These are phyloP conservation scores for Aplocera efformata DNA, from an alignment of 2,888 invertebrate genomes.

Conservation along the genomic window DNA sequence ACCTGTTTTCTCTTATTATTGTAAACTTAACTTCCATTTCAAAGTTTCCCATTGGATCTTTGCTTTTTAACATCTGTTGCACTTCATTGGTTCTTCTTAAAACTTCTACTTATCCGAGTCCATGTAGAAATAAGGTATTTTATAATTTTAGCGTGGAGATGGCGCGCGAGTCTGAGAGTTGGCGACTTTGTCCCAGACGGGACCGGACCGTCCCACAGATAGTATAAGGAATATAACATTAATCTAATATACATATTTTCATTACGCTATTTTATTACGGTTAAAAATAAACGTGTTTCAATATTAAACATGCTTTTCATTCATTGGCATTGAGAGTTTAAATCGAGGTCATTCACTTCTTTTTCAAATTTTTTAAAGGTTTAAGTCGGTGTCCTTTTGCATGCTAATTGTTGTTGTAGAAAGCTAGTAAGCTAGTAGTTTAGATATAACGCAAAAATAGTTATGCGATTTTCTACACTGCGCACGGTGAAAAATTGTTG, in stretches of 20 bases:
- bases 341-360: constrained; percentile 77
- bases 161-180: constrained; percentile 70
- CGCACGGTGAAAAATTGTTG: no score
- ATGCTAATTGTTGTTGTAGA: constrained; percentile 56
- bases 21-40: no score
- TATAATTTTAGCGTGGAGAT: constrained; percentile 71
- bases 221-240: constrained; percentile 63
- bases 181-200: constrained; percentile 71
- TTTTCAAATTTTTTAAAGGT: constrained; percentile 43
- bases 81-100: constrained; percentile 12
- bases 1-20: no score
- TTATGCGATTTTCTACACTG: no score
- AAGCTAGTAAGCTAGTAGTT: constrained; percentile 18
- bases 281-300: constrained; percentile 61
- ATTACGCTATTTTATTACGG: constrained; percentile 56
- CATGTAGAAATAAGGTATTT: constrained; percentile 40
- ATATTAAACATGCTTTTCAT: constrained; percentile 72
- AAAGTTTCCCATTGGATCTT: constrained; percentile 35
- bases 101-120: constrained; percentile 3
- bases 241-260: constrained; percentile 34
- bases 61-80: constrained; percentile 23
- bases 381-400: constrained; percentile 64
- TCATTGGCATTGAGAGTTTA: constrained; percentile 60
- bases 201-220: constrained; percentile 73
- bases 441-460: not conserved